These are phyloP conservation scores for Elmis aenea DNA, from an alignment of 2,888 invertebrate genomes.

Conservation along the genomic window DNA sequence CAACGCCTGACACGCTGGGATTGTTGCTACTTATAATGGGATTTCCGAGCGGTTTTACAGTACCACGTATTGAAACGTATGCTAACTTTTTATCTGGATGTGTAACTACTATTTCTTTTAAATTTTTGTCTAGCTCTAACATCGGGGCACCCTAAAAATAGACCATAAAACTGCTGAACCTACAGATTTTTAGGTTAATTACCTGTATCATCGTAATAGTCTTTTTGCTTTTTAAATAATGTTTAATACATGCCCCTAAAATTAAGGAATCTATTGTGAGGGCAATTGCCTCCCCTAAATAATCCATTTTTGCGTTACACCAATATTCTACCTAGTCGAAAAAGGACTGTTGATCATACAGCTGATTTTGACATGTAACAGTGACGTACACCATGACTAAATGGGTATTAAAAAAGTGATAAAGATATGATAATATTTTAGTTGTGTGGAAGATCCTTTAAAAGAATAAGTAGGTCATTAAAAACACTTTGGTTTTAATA, in stretches of 20 bases:
- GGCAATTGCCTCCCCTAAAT: slow-evolving; percentile 68
- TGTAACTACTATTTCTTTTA: slow-evolving; percentile 58
- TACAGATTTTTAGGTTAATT: slow-evolving; percentile 27
- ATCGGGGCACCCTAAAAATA: slow-evolving; percentile 62
- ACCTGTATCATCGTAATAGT: slow-evolving; percentile 69
- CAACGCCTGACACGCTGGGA: slow-evolving; percentile 67
- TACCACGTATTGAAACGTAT: slow-evolving; percentile 71
- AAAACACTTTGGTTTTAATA: too few relatives aligned
- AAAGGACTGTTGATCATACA: too few relatives aligned
- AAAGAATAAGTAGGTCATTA: too few relatives aligned
- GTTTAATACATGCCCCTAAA: slow-evolving; percentile 66
- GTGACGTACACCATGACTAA: too few relatives aligned
- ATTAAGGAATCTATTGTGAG: slow-evolving; percentile 71
- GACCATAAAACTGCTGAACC: neutral
- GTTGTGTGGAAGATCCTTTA: too few relatives aligned
- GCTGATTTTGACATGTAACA: too few relatives aligned
- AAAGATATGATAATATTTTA: too few relatives aligned
- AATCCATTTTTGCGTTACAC: slow-evolving; percentile 70
- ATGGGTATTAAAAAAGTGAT: too few relatives aligned
- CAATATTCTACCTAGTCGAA: too few relatives aligned
- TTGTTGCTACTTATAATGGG: slow-evolving; percentile 72
- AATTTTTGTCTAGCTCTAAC: slow-evolving; percentile 59
- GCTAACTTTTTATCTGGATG: slow-evolving; percentile 62
- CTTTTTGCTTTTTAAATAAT: slow-evolving; percentile 70
- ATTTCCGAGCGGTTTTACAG: slow-evolving; percentile 69